Evolutionary conservation across 2,113 vertebrate species (phyloP).

Genomic region (Ginglymostoma cirratum): DNA sequence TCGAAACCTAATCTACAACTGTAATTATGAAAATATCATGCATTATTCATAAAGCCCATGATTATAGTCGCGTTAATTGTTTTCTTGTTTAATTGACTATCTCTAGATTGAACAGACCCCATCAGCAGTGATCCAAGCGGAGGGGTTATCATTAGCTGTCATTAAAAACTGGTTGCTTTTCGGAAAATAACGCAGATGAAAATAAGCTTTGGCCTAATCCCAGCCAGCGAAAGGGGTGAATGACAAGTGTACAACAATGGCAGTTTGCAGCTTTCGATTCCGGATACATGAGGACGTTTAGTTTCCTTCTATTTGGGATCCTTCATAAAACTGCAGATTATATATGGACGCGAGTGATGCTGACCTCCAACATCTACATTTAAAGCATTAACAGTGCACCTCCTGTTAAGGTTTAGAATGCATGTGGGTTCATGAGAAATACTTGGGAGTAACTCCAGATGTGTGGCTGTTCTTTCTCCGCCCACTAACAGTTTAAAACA

Average conservation of each 20-base stretch:
- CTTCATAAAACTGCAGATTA: not conserved
- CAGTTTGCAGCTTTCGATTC: not conserved
- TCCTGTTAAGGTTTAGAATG: not conserved
- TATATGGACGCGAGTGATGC: not conserved
- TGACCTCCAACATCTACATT: not conserved
- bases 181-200: not conserved
- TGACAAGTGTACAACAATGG: not conserved
- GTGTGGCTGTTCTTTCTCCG: no score
- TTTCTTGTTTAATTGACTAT: constrained; percentile 33
- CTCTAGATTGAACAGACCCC: not conserved
- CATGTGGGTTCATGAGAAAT: not conserved
- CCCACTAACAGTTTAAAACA: not conserved
- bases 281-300: not conserved
- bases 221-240: not conserved
- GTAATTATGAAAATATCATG: constrained; percentile 38
- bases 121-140: constrained; percentile 7
- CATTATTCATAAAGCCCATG: constrained; percentile 25
- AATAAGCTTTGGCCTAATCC: not conserved
- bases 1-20: not conserved
- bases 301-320: not conserved
- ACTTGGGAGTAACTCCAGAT: not conserved
- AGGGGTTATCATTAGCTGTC: not conserved
- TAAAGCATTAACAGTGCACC: not conserved
- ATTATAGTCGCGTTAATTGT: constrained; percentile 14
- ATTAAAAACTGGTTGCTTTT: not conserved